Conservation (phyloP, 2,113 vertebrate species). For the Gadus macrocephalus region DNA sequence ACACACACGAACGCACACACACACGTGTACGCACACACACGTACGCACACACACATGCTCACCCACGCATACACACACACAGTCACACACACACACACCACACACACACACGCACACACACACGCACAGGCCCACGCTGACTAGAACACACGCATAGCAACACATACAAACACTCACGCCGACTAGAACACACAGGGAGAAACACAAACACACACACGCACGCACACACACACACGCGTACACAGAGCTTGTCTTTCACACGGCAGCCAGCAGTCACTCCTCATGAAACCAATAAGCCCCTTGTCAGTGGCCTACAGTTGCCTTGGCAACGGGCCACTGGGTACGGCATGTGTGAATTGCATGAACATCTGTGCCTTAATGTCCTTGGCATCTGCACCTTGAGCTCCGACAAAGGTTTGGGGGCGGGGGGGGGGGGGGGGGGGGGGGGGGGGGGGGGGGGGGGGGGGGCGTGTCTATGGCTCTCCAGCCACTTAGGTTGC, state of each 20-base stretch:
- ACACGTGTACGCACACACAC: conserved; percentile 19
- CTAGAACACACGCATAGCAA: background rate
- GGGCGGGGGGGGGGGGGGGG: background rate
- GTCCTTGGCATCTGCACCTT: conserved; percentile 80
- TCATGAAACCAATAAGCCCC: conserved; percentile 89
- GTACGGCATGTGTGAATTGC: conserved; percentile 78
- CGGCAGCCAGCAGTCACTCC: conserved; percentile 73
- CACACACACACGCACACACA: conserved; percentile 31
- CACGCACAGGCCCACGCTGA: conserved; percentile 26
- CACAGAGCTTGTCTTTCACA: conserved; percentile 50
- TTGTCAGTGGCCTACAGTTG: conserved; percentile 86
- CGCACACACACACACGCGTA: conserved; percentile 30
- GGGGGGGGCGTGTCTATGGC: background rate
- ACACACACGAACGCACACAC: conserved; percentile 1
- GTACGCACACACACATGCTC: conserved; percentile 34
- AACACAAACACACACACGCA: conserved; percentile 30
- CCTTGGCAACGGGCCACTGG: conserved; percentile 90
- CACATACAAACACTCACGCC: conserved; percentile 13
- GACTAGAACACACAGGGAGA: conserved; percentile 1
- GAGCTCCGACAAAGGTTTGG: conserved; percentile 42
- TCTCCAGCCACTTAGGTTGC: no score
- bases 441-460: background rate
- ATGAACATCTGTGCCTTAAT: conserved; percentile 61
- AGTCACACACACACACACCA: conserved; percentile 1
- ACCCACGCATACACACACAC: conserved; percentile 1